These are phyloP conservation scores for Hermetia illucens DNA, from an alignment of 1,140 invertebrate genomes.

Conservation along the genomic window DNA sequence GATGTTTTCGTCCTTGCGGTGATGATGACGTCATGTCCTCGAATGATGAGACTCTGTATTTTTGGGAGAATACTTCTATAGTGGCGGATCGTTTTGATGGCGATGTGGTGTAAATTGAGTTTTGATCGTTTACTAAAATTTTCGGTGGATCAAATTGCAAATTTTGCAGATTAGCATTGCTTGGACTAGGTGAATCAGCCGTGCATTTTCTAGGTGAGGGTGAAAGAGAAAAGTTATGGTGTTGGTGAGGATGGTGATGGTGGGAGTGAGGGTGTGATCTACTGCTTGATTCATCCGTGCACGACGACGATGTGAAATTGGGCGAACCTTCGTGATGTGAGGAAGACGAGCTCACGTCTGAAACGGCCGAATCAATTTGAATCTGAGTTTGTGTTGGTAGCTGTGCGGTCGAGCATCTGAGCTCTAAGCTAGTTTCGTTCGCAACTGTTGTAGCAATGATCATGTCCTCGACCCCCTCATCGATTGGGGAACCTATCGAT, in stretches of 20 bases:
- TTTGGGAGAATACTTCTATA: constrained; percentile 31
- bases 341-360: no score
- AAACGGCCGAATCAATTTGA: constrained; percentile 27
- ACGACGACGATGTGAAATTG: no score
- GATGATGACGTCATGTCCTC: constrained; percentile 26
- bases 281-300: no score
- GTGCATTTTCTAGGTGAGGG: no score
- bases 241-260: no score
- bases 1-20: constrained; percentile 14
- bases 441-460: constrained; percentile 28
- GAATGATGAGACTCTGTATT: constrained; percentile 29
- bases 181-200: no score
- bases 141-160: constrained; percentile 29
- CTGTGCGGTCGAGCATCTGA: constrained; percentile 22
- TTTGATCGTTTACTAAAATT: constrained; percentile 30
- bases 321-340: no score
- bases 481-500: constrained; percentile 29
- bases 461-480: constrained; percentile 29
- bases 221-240: no score
- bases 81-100: constrained; percentile 27
- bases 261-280: no score
- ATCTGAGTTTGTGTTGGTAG: no score
- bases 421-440: constrained; percentile 23
- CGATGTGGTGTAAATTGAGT: constrained; percentile 30
- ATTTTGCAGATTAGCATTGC: constrained; percentile 12